phyloP scores from a whole-genome alignment of 2,113 vertebrate genomes.

The Lampris megalopsis region DNA sequence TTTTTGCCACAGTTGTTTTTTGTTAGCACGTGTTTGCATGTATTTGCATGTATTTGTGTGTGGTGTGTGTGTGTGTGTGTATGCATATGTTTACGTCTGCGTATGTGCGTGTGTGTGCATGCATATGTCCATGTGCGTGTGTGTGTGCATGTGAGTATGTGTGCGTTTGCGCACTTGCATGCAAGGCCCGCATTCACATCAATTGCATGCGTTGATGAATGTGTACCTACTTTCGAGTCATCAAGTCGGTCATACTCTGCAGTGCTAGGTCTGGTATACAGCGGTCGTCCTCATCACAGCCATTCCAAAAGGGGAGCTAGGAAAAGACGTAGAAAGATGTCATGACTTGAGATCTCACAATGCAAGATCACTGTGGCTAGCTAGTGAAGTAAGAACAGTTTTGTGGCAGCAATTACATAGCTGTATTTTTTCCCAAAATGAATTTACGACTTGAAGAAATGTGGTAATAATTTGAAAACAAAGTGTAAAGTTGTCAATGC shows the following conservation, averaged over 20 bases:
- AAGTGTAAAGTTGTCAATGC: background rate
- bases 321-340: background rate
- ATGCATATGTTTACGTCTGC: too few relatives aligned
- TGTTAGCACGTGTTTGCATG: background rate
- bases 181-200: background rate
- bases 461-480: too few relatives aligned
- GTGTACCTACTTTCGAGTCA: constrained; percentile 87
- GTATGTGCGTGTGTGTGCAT: too few relatives aligned
- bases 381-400: too few relatives aligned
- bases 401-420: too few relatives aligned
- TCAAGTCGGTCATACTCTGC: constrained; percentile 88
- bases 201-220: background rate
- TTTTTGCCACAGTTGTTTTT: background rate
- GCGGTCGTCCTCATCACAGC: constrained; percentile 95
- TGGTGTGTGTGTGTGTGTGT: too few relatives aligned
- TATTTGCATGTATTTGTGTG: background rate
- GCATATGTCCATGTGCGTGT: background rate
- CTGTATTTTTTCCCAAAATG: too few relatives aligned
- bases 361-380: too few relatives aligned
- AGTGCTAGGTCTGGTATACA: constrained; percentile 92
- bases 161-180: background rate
- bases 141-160: background rate
- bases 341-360: background rate
- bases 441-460: too few relatives aligned
- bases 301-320: constrained; percentile 97